phyloP scores from a whole-genome alignment of 2,888 invertebrate genomes.

The Zaprionus bogoriensis region DNA sequence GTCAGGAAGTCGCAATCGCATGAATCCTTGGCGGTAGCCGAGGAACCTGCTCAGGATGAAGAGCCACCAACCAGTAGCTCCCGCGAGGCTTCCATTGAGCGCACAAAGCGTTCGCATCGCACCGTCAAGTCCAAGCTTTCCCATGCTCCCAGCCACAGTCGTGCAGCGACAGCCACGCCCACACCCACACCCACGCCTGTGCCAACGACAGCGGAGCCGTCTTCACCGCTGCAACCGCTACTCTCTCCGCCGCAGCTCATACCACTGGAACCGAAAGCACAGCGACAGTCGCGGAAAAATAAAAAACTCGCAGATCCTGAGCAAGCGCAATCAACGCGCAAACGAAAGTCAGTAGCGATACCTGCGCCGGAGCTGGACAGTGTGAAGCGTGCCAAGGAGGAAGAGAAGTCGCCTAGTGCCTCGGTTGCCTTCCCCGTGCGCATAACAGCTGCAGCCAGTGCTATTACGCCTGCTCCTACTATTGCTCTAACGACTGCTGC shows the following conservation, averaged over 20 bases:
- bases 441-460: slow-evolving; percentile 32
- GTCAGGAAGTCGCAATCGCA: not conserved
- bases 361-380: not conserved
- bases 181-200: too few species aligned
- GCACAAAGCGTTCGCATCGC: slow-evolving; percentile 18
- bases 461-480: not conserved
- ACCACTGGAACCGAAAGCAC: not conserved
- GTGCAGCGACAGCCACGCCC: too few species aligned
- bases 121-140: not conserved
- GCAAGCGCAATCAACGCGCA: slow-evolving; percentile 12
- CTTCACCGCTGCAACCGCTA: too few species aligned
- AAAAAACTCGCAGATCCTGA: not conserved
- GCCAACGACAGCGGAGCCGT: too few species aligned
- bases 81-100: slow-evolving; percentile 11
- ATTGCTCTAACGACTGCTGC: not conserved
- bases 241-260: not conserved
- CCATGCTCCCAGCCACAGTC: too few species aligned
- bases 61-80: too few species aligned
- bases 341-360: slow-evolving; percentile 16
- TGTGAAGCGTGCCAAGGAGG: slow-evolving; percentile 23
- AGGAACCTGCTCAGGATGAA: too few species aligned
- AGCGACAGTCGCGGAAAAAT: not conserved
- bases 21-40: not conserved
- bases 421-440: slow-evolving; percentile 43
- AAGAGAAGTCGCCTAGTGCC: not conserved